phyloP scores from a whole-genome alignment of 2,113 vertebrate genomes.

The Maylandia zebra region DNA sequence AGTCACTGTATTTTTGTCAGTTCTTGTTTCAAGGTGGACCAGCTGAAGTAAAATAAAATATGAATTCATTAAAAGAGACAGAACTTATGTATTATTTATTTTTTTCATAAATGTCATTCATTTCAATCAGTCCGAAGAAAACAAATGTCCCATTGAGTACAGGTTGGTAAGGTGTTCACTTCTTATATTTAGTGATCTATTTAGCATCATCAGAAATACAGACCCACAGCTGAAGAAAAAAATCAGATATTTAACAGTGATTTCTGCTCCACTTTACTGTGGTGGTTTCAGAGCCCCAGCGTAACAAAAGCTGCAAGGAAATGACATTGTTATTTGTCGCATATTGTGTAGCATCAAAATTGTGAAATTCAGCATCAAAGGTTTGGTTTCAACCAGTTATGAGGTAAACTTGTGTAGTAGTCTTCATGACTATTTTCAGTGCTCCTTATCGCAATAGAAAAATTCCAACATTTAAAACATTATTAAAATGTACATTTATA shows the following conservation, averaged over 20 bases:
- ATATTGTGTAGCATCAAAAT: background rate
- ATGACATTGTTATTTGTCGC: background rate
- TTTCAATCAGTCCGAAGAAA: background rate
- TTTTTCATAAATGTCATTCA: background rate
- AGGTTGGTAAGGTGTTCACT: background rate
- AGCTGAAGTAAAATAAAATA: background rate
- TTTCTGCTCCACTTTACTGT: background rate
- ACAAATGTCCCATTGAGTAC: background rate
- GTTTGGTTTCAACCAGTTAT: background rate
- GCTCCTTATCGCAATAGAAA: background rate
- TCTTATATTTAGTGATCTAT: background rate
- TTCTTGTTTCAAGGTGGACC: accelerated
- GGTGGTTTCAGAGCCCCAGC: background rate
- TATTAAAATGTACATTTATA: background rate
- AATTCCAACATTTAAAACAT: background rate
- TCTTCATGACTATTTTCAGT: background rate
- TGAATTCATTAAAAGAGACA: background rate
- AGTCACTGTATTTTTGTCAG: background rate
- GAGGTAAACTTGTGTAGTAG: background rate
- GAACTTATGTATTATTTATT: background rate
- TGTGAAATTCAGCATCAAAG: background rate
- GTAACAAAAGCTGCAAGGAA: background rate
- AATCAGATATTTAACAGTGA: background rate
- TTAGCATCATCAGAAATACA: background rate
- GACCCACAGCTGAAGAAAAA: background rate